Conservation (phyloP, 2,113 vertebrate genomes). For the Hystrix brachyura region DNA sequence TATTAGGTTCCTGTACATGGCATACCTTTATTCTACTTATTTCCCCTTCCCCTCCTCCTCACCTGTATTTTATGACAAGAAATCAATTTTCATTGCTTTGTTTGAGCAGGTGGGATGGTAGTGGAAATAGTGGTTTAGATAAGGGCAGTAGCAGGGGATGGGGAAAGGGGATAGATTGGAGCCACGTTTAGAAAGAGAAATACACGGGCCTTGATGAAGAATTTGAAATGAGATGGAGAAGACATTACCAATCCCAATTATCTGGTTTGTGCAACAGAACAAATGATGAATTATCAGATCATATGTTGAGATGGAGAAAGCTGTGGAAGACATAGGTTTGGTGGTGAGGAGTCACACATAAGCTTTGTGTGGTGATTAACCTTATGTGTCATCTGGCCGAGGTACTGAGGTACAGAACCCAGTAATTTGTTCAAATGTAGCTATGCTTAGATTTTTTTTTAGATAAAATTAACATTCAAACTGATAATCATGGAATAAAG, state of each 20-base stretch:
- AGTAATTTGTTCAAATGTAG: background rate
- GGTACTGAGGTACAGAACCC: background rate
- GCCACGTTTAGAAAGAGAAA: background rate
- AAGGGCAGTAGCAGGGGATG: background rate
- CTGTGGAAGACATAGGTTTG: too few species aligned
- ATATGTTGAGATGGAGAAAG: background rate
- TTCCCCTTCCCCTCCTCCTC: background rate
- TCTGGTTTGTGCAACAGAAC: background rate
- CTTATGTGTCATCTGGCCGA: background rate
- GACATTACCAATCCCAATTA: background rate
- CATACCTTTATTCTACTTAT: background rate
- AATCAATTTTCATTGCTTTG: background rate
- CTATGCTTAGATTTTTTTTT: background rate
- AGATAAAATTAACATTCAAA: background rate
- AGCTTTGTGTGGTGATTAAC: background rate
- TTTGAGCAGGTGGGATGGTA: background rate
- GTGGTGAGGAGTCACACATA: background rate
- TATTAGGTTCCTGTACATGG: background rate
- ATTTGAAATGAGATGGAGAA: background rate
- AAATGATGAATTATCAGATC: background rate
- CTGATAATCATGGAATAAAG: background rate
- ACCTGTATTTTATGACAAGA: background rate
- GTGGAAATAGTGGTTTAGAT: background rate
- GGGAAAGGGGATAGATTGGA: background rate
- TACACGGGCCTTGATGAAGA: background rate